Percentiles rank a stretch among this genome's conserved stretches.
phyloP scores from a whole-genome alignment of 2,888 invertebrate genomes.

The Siphlonurus alternatus region DNA sequence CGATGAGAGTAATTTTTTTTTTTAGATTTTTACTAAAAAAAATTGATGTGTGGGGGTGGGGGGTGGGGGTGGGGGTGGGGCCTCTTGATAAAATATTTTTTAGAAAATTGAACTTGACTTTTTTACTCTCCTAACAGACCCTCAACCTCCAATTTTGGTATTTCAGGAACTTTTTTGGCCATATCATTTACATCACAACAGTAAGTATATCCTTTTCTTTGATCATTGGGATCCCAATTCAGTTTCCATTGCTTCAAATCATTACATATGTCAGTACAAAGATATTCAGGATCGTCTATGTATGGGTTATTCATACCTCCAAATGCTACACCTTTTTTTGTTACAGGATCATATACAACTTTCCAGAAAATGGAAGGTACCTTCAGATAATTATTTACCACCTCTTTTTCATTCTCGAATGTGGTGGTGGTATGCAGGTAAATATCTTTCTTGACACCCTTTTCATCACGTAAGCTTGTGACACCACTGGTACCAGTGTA shows the following conservation, averaged over 20 bases:
- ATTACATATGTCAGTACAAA: constrained; percentile 16
- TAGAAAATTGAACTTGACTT: too few relatives aligned
- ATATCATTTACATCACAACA: constrained; percentile 16
- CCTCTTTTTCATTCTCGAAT: too few relatives aligned
- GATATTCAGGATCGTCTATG: constrained; percentile 10
- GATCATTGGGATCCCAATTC: constrained; percentile 7
- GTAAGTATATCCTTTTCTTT: constrained; percentile 11
- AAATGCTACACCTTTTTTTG: constrained; percentile 16
- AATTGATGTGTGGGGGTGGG: too few relatives aligned
- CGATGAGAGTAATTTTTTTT: too few relatives aligned
- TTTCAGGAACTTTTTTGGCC: constrained; percentile 11
- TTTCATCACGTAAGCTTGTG: constrained; percentile 19
- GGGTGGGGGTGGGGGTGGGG: too few relatives aligned
- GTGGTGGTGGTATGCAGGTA: constrained; percentile 24
- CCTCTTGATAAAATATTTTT: too few relatives aligned
- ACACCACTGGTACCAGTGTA: constrained; percentile 25
- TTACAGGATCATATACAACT: constrained; percentile 16
- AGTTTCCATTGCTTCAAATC: constrained; percentile 17
- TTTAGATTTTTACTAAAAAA: too few relatives aligned
- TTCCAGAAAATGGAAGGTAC: constrained; percentile 41
- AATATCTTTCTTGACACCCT: constrained; percentile 17
- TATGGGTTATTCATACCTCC: constrained; percentile 20
- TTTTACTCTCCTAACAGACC: too few relatives aligned
- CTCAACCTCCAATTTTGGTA: constrained; percentile 13
- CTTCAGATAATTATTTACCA: constrained; percentile 30